These are phyloP conservation scores for Amiota mariae DNA, from an alignment of 2,888 invertebrate genomes.

Conservation along the genomic window DNA sequence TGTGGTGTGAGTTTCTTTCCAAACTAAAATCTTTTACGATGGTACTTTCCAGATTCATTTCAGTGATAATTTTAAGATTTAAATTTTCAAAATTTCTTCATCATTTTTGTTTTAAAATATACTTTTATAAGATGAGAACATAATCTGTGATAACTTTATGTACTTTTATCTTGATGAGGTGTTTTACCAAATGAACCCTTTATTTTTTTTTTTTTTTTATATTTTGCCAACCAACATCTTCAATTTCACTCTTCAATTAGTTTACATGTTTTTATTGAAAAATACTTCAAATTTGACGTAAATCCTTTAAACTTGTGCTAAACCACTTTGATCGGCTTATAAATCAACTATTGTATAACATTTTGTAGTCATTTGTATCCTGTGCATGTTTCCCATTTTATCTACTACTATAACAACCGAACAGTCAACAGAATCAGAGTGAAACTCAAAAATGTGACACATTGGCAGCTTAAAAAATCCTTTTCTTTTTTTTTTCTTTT, in stretches of 20 bases:
- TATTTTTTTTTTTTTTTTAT: background rate
- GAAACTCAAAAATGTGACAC: constrained; percentile 64
- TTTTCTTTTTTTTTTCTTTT: background rate
- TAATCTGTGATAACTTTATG: no score
- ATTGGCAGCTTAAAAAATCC: constrained; percentile 46
- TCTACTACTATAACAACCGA: constrained; percentile 17
- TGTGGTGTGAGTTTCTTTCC: no score
- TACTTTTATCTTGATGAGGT: background rate
- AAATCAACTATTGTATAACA: constrained; percentile 63
- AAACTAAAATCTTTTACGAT: no score
- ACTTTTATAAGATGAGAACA: no score
- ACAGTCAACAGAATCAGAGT: constrained; percentile 43
- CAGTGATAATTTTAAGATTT: no score
- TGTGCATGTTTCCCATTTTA: background rate
- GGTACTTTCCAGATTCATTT: no score
- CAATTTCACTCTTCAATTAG: constrained; percentile 42
- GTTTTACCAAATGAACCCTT: background rate
- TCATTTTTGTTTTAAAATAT: no score
- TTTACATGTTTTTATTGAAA: constrained; percentile 61
- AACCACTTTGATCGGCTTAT: constrained; percentile 73
- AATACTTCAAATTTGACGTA: constrained; percentile 65
- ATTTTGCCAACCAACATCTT: constrained; percentile 3
- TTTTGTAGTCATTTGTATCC: constrained; percentile 55
- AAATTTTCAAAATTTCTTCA: no score
- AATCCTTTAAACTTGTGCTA: constrained; percentile 74